Percentiles rank a stretch among this genome's conserved stretches.
phyloP scores from a whole-genome alignment of 2,113 vertebrate genomes.

The Procavia capensis region DNA sequence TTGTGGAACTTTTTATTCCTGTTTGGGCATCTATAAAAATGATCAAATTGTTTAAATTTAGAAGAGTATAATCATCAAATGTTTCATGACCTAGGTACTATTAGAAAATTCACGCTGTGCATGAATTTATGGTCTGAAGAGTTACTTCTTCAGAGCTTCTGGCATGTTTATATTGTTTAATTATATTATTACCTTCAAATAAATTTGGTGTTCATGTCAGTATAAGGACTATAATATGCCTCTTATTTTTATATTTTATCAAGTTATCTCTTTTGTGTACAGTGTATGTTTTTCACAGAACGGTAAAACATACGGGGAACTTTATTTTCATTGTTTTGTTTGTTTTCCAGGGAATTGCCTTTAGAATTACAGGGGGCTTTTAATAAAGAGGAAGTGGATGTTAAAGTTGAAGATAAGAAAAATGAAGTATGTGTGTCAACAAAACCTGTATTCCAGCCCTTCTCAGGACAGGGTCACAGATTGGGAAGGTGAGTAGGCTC shows the following conservation, averaged over 20 bases:
- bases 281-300: constrained; percentile 41
- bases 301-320: neutral
- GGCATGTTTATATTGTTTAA: neutral
- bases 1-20: neutral
- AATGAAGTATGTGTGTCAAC: constrained; percentile 91
- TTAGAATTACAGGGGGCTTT: constrained; percentile 91
- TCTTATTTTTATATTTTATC: neutral
- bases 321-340: constrained; percentile 17
- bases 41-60: neutral
- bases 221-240: neutral
- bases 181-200: neutral
- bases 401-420: constrained; percentile 96
- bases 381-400: constrained; percentile 94
- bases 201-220: constrained; percentile 4
- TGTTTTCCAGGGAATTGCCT: constrained; percentile 93
- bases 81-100: neutral
- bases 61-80: neutral
- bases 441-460: constrained; percentile 93
- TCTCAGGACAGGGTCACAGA: constrained; percentile 94
- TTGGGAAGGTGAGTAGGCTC: constrained; percentile 92
- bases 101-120: neutral
- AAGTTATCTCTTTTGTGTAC: neutral
- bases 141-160: neutral
- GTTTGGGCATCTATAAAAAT: neutral
- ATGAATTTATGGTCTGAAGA: constrained; percentile 11